Conservation (phyloP, 2,113 vertebrate species). For the Grallaria varia region DNA sequence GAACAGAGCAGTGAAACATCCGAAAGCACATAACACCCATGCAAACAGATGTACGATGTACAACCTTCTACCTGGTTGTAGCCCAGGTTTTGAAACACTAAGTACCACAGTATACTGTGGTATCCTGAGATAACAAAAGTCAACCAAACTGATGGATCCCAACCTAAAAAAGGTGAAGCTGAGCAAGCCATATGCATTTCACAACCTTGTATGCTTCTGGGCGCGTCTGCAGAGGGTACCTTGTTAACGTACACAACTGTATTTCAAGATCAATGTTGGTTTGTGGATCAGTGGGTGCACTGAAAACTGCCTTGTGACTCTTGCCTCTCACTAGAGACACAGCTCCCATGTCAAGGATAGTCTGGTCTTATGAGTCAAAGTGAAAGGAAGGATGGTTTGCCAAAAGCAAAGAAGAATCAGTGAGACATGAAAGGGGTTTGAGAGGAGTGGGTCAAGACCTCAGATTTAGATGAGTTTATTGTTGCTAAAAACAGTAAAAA, state of each 20-base stretch:
- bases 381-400: background rate
- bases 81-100: background rate
- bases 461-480: background rate
- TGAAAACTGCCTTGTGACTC: background rate
- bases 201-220: background rate
- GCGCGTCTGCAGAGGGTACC: background rate
- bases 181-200: background rate
- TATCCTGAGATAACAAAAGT: background rate
- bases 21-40: accelerated
- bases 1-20: background rate
- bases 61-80: background rate
- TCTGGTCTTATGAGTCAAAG: background rate
- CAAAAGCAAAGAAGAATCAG: background rate
- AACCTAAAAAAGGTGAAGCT: background rate
- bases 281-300: background rate
- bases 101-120: background rate
- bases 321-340: background rate
- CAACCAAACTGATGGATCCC: background rate
- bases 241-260: background rate
- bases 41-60: accelerated
- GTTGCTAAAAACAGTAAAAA: background rate
- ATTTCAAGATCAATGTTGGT: background rate
- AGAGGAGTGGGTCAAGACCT: background rate
- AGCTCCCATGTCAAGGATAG: background rate
- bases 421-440: background rate